A percentile compares a stretch with the other conserved stretches of the same genome.
Evolutionary conservation across 2,888 invertebrate species (phyloP).

Genomic region (Epirrita christyi): DNA sequence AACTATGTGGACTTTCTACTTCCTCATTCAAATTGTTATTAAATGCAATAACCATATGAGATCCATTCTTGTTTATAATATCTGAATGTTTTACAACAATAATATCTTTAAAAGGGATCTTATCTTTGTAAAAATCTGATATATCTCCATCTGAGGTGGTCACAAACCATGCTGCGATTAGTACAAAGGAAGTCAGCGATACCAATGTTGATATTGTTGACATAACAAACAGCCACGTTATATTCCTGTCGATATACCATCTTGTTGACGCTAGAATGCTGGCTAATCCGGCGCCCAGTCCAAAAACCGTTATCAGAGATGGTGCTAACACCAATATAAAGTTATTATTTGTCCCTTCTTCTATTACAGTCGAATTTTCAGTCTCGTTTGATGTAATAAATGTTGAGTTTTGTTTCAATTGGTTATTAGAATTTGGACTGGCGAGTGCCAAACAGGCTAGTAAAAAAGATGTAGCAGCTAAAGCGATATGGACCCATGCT

Average conservation of each 20-base stretch:
- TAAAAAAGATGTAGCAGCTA: conserved; percentile 84
- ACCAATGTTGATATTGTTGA: conserved; percentile 82
- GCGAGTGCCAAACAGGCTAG: conserved; percentile 82
- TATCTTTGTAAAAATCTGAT: conserved; percentile 71
- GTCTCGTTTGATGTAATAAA: conserved; percentile 24
- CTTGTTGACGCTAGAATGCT: conserved; percentile 86
- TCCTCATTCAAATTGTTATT: conserved; percentile 49
- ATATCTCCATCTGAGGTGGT: conserved; percentile 66
- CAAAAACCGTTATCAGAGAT: conserved; percentile 78
- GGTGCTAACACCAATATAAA: conserved; percentile 78
- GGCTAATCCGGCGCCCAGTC: conserved; percentile 77
- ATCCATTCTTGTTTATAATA: conserved; percentile 64
- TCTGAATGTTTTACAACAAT: conserved; percentile 68
- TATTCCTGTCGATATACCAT: conserved; percentile 88
- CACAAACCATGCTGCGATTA: conserved; percentile 73
- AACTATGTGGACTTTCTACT: conserved; percentile 51
- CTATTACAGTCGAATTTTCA: conserved; percentile 17
- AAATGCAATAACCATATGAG: conserved; percentile 67
- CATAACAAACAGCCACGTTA: conserved; percentile 85
- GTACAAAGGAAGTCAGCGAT: conserved; percentile 70
- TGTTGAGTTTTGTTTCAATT: conserved; percentile 29
- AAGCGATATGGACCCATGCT: conserved; percentile 85
- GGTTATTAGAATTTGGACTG: conserved; percentile 54
- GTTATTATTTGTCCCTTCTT: conserved; percentile 24
- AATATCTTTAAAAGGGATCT: conserved; percentile 67